Conservation (phyloP, 2,113 vertebrate genomes). For the Hyla sarda region DNA sequence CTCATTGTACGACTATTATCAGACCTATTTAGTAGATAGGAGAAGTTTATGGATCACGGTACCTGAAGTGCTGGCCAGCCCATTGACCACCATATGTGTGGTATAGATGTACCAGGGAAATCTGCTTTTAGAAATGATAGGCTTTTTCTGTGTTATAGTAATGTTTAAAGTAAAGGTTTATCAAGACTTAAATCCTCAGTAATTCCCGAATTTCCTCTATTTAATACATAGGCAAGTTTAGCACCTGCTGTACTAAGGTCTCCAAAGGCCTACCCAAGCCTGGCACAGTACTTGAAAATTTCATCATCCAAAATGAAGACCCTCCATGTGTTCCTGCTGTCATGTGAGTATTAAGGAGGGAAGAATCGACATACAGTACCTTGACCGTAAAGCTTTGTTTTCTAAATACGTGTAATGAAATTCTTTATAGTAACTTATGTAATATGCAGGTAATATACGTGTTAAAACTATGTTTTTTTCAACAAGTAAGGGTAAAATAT, state of each 20-base stretch:
- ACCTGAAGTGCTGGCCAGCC: neutral
- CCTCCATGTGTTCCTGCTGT: slow-evolving; percentile 52
- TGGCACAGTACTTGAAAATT: neutral
- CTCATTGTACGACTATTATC: neutral
- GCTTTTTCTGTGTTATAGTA: neutral
- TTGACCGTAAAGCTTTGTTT: neutral
- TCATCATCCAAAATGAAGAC: slow-evolving; percentile 36
- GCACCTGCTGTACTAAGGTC: slow-evolving; percentile 35
- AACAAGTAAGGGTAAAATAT: too few relatives aligned
- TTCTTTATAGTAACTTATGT: neutral
- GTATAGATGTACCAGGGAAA: neutral
- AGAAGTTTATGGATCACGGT: neutral
- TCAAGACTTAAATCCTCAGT: too few relatives aligned
- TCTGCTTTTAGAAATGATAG: neutral
- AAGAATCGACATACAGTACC: neutral
- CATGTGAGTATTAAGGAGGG: slow-evolving; percentile 32
- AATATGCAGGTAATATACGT: neutral
- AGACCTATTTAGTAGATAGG: neutral
- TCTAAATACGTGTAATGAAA: too few relatives aligned
- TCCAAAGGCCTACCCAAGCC: neutral
- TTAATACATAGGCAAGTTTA: slow-evolving; percentile 33
- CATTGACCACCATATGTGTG: neutral
- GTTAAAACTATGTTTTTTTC: too few relatives aligned
- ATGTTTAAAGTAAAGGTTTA: neutral
- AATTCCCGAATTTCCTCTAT: neutral